Percentiles rank a stretch among this genome's conserved stretches.
Evolutionary conservation across 2,888 invertebrate species (phyloP).

Genomic region (Apotomis turbidana): DNA sequence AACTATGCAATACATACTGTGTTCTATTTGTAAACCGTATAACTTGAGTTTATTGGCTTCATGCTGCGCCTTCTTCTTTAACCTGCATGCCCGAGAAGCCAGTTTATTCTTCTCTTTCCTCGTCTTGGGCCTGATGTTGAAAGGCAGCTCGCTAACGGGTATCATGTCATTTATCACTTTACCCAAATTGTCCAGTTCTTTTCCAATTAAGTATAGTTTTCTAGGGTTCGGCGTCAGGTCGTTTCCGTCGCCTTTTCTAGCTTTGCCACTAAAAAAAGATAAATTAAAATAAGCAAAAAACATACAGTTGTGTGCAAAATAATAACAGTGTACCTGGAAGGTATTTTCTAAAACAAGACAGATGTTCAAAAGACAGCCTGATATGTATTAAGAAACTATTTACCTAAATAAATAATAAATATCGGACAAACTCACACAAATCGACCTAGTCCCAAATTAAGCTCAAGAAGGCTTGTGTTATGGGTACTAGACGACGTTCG

Average conservation of each 20-base stretch:
- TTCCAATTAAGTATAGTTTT: constrained; percentile 95
- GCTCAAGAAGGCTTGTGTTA: too few species aligned
- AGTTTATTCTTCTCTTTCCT: constrained; percentile 99
- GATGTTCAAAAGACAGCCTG: too few species aligned
- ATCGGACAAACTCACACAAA: too few species aligned
- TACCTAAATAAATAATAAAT: too few species aligned
- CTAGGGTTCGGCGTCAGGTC: constrained; percentile 97
- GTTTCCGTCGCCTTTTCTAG: constrained; percentile 98
- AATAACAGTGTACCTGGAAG: too few species aligned
- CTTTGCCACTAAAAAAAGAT: constrained; percentile 87
- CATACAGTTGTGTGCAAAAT: too few species aligned
- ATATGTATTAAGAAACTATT: too few species aligned
- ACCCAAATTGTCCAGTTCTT: constrained; percentile 95
- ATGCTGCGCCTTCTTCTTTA: constrained; percentile 99
- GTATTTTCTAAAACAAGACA: too few species aligned
- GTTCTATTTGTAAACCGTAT: constrained; percentile 96
- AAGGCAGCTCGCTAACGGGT: constrained; percentile 96
- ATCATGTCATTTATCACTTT: constrained; percentile 97
- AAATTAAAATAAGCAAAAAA: not conserved
- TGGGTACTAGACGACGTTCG: too few species aligned
- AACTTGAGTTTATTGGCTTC: constrained; percentile 99
- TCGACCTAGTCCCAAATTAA: too few species aligned
- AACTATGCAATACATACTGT: constrained; percentile 86
- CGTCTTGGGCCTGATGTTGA: constrained; percentile 94
- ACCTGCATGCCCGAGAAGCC: constrained; percentile 97